Evolutionary conservation across 2,888 invertebrate genomes (phyloP), one percentile per base, ranked within the genome.

Genomic region (Amorpha juglandis): DNA sequence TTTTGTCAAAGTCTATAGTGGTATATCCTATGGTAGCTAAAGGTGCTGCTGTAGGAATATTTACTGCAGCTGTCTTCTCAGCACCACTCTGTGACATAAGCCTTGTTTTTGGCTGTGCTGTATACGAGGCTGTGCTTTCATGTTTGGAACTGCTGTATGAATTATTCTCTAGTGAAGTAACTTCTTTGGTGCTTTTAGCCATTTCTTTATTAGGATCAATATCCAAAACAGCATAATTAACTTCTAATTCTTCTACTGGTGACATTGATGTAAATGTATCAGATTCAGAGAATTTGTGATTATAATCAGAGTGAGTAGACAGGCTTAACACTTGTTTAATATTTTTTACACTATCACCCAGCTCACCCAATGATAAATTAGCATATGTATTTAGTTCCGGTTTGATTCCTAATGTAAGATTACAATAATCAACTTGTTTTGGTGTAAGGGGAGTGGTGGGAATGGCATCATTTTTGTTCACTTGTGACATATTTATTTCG

Each of bases 1-100:
- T 99, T 91, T 97, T 97, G 78, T 98, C 96, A 88, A 99, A 98
- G 91, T 99, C 99, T 76, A 99, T 99, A 0, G 97, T 97, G 9
- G 97, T 97, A 83, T 98, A 98, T 63, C 97, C 96, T 74, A 95
- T 94, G 62, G 82, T 84, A 47, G 84, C 80, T 16, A 64, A 96
- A 94, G 69, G 97, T 95, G 85, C 96, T 96, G 72, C 95, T 14
- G 72, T 67, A 3, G 78, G 33, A 6, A 69, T 62, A 82, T 78
- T 71, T 6, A 69, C 65, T 7, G 73, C 67, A 33, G 80, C 72
- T 0, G 81, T 69, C 58, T 87, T 86, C 50, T 92, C 93, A 35
- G 85, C 74, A 68, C 91, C 91, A 58, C 79, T 78, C 71, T 92
- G 92, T 1, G 92, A 87, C 8, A 87, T 75, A 6, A 91, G 80